These are phyloP conservation scores for Graptemys geographica DNA, from an alignment of 2,797 vertebrate genomes.

Conservation along the genomic window DNA sequence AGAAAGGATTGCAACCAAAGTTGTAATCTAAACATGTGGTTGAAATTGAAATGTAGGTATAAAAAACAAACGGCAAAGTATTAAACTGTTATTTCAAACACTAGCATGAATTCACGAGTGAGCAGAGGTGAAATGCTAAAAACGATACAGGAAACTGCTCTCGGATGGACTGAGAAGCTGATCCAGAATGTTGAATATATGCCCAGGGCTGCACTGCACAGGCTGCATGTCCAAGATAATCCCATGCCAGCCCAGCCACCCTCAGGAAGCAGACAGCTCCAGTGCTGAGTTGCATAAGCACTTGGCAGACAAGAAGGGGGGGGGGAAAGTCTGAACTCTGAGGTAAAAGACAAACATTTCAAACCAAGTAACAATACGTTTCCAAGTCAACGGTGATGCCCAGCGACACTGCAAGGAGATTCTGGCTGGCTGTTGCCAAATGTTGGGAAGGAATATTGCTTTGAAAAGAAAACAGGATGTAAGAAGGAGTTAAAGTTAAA, in stretches of 20 bases:
- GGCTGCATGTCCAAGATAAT: background rate
- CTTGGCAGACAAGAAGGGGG: constrained; percentile 13
- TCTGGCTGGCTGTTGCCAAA: background rate
- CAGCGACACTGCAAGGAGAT: background rate
- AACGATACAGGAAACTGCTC: accelerated
- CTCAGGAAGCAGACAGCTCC: constrained; percentile 7
- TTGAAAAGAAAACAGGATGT: constrained; percentile 17
- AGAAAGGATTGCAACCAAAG: background rate
- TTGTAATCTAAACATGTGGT: background rate
- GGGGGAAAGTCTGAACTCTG: background rate
- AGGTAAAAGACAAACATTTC: constrained; percentile 13
- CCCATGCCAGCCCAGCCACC: background rate
- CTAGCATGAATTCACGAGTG: background rate
- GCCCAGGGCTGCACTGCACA: constrained; percentile 4
- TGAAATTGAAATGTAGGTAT: background rate
- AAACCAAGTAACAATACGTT: background rate
- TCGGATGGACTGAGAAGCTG: background rate
- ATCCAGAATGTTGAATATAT: accelerated
- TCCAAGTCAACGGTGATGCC: constrained; percentile 1
- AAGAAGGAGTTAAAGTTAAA: background rate
- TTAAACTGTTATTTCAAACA: background rate
- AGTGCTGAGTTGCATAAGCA: background rate
- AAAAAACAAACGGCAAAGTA: background rate
- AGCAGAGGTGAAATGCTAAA: background rate
- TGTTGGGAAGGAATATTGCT: accelerated